A percentile compares a stretch with the other conserved stretches of the same genome.
phyloP scores from a whole-genome alignment of 2,113 vertebrate species.

The Procavia capensis region DNA sequence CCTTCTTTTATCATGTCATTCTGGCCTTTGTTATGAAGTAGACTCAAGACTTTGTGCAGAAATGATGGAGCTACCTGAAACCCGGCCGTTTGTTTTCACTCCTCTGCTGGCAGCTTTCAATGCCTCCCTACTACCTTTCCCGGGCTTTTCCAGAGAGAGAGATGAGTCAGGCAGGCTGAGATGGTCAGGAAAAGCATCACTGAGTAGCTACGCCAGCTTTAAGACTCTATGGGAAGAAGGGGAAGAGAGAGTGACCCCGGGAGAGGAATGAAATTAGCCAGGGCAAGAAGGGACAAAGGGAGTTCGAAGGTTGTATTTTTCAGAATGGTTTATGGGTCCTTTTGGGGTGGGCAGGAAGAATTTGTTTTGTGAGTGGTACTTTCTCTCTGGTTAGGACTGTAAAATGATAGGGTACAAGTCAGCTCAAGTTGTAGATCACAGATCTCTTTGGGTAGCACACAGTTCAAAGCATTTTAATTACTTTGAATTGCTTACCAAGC shows the following conservation, averaged over 20 bases:
- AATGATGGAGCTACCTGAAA: constrained; percentile 56
- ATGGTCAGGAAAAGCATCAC: neutral
- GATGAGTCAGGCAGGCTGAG: neutral
- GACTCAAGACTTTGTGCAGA: constrained; percentile 24
- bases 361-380: constrained; percentile 44
- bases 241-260: neutral
- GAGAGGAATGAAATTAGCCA: constrained; percentile 14
- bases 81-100: constrained; percentile 62
- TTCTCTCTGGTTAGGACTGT: constrained; percentile 53
- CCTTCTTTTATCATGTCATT: constrained; percentile 53
- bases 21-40: constrained; percentile 65
- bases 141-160: constrained; percentile 46
- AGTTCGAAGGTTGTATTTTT: constrained; percentile 27
- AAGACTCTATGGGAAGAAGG: neutral
- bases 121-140: constrained; percentile 19
- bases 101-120: constrained; percentile 55
- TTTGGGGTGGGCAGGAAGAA: neutral
- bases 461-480: constrained; percentile 65
- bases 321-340: constrained; percentile 4
- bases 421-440: constrained; percentile 50
- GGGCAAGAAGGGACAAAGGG: constrained; percentile 15
- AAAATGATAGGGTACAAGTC: constrained; percentile 53
- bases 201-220: neutral
- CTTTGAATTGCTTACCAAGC: constrained; percentile 57
- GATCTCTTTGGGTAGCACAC: constrained; percentile 15